phyloP scores from a whole-genome alignment of 2,888 invertebrate species.

The Dugesia japonica region DNA sequence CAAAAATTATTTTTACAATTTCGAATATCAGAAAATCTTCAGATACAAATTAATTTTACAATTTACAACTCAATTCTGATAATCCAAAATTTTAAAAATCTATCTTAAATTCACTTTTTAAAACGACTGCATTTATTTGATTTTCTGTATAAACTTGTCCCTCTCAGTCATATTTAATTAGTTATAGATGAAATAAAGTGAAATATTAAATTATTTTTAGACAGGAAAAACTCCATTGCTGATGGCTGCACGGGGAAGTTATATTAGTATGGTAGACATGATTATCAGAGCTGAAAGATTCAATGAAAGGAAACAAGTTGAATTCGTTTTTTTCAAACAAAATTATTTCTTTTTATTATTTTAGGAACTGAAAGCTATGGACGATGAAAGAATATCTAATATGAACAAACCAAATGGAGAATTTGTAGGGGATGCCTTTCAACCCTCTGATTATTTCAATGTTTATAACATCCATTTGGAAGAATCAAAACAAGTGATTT shows the following conservation, averaged over 20 bases:
- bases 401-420: background rate
- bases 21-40: too few species aligned
- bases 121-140: too few species aligned
- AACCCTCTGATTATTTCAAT: background rate
- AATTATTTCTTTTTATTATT: too few species aligned
- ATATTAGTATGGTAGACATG: conserved; percentile 66
- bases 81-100: too few species aligned
- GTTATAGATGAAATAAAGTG: too few species aligned
- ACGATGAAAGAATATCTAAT: background rate
- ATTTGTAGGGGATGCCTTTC: background rate
- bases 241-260: conserved; percentile 64
- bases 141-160: background rate
- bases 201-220: too few species aligned
- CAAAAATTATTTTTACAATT: too few species aligned
- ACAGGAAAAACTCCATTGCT: conserved; percentile 60
- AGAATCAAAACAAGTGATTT: background rate
- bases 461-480: conserved; percentile 8
- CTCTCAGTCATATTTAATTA: too few species aligned
- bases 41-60: too few species aligned
- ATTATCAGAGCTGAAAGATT: conserved; percentile 58
- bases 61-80: too few species aligned
- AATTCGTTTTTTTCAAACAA: too few species aligned
- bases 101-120: too few species aligned
- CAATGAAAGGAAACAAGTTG: conserved; percentile 36
- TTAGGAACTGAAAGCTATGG: background rate